phyloP scores from a whole-genome alignment of 1,140 invertebrate species.

The Lepidostoma basale region DNA sequence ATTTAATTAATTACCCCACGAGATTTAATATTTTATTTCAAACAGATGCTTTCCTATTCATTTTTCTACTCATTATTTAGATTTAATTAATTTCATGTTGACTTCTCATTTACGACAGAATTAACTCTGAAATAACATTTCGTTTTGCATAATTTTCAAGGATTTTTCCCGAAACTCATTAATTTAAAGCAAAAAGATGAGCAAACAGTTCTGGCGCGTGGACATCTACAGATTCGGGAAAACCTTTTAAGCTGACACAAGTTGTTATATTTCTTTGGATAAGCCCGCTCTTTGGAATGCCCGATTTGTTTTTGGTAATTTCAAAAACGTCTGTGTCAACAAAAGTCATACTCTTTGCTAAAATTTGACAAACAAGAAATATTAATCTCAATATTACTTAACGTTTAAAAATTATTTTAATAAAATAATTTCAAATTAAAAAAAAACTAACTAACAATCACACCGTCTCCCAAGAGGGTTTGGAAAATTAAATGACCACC shows the following conservation, averaged over 20 bases:
- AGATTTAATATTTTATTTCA: no score
- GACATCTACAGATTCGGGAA: slow-evolving; percentile 27
- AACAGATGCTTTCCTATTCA: no score
- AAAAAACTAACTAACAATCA: no score
- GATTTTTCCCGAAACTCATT: slow-evolving; percentile 1
- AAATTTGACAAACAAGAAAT: no score
- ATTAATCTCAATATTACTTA: no score
- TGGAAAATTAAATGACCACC: no score
- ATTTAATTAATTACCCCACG: no score
- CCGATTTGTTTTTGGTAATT: not conserved
- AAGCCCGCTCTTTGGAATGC: slow-evolving; percentile 13
- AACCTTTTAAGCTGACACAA: slow-evolving; percentile 44
- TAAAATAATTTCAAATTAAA: no score
- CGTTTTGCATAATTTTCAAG: not conserved
- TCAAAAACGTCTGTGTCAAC: slow-evolving; percentile 13
- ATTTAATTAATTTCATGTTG: no score
- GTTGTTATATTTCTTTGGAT: slow-evolving; percentile 40
- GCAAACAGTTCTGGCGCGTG: slow-evolving; percentile 34
- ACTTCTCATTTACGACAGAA: not conserved
- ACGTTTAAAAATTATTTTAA: no score
- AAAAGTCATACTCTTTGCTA: not conserved
- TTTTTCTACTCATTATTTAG: no score
- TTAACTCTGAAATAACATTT: not conserved
- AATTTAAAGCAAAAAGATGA: slow-evolving; percentile 20
- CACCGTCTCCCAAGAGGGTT: no score